A percentile compares a stretch with the other conserved stretches of the same genome.
Conservation (phyloP, 2,888 invertebrate genomes). For the Limenitis camilla region DNA sequence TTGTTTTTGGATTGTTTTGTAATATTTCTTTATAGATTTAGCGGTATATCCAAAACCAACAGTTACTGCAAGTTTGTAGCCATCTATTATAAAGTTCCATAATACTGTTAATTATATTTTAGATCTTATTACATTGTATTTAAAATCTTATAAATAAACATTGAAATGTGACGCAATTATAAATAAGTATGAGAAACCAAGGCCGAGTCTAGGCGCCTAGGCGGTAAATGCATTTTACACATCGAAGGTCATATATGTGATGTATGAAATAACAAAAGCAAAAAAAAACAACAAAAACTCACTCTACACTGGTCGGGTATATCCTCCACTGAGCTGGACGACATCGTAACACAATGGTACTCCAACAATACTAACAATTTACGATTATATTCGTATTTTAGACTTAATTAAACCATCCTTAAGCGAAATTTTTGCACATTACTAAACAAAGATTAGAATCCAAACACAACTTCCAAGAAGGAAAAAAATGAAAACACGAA, state of each 20-base stretch:
- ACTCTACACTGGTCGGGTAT: constrained; percentile 62
- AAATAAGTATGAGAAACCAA: constrained; percentile 8
- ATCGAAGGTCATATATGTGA: constrained; percentile 21
- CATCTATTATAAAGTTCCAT: not conserved
- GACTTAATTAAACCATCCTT: not conserved
- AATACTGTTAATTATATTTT: not conserved
- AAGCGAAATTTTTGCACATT: no score
- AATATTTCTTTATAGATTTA: no score
- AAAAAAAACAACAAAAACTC: constrained; percentile 30
- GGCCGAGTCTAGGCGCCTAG: not conserved
- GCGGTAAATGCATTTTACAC: constrained; percentile 11
- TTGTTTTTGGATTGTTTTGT: no score
- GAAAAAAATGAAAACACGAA: no score
- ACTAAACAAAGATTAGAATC: no score
- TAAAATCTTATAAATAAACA: constrained; percentile 13
- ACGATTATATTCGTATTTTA: not conserved
- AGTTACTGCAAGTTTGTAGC: no score
- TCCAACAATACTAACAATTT: constrained; percentile 25
- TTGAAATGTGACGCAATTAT: constrained; percentile 23
- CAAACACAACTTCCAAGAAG: no score
- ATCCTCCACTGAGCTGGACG: constrained; percentile 62
- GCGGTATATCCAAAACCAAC: no score
- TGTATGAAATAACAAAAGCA: constrained; percentile 33
- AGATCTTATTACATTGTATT: constrained; percentile 6
- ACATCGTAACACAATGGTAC: constrained; percentile 38